Conservation (phyloP, 2,113 vertebrate genomes). For the Salvelinus fontinalis region DNA sequence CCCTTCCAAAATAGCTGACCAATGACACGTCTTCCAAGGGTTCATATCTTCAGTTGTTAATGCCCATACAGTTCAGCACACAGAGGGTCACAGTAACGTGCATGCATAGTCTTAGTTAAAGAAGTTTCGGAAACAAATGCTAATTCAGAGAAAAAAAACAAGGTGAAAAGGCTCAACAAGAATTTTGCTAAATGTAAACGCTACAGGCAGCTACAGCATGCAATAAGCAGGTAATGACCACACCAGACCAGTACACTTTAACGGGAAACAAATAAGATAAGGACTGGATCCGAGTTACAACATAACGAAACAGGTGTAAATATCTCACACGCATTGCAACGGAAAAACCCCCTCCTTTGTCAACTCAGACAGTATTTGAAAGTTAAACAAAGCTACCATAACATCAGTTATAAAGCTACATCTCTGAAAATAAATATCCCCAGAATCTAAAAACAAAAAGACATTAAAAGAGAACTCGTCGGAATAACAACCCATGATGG, state of each 20-base stretch:
- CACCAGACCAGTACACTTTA: not conserved
- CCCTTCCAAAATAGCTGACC: not conserved
- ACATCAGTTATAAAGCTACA: no score
- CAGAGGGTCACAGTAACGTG: slow-evolving; percentile 20
- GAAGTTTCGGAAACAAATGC: not conserved
- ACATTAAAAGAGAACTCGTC: not conserved
- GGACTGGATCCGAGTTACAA: not conserved
- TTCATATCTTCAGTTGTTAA: not conserved
- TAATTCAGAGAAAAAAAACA: not conserved
- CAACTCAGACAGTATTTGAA: no score
- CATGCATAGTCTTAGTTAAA: slow-evolving; percentile 39
- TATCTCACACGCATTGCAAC: not conserved
- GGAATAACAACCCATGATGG: slow-evolving; percentile 15
- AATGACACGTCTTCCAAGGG: not conserved
- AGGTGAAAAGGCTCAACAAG: not conserved
- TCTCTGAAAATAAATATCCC: no score
- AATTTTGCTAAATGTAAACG: no score
- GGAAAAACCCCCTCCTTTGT: no score
- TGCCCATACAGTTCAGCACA: slow-evolving; percentile 7
- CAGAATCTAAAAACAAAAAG: not conserved
- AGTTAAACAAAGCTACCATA: no score
- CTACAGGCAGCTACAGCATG: not conserved
- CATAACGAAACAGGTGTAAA: not conserved
- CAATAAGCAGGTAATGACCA: not conserved
- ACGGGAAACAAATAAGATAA: not conserved